These are phyloP conservation scores for Cherax quadricarinatus DNA, from an alignment of 1,140 invertebrate species.

Conservation along the genomic window DNA sequence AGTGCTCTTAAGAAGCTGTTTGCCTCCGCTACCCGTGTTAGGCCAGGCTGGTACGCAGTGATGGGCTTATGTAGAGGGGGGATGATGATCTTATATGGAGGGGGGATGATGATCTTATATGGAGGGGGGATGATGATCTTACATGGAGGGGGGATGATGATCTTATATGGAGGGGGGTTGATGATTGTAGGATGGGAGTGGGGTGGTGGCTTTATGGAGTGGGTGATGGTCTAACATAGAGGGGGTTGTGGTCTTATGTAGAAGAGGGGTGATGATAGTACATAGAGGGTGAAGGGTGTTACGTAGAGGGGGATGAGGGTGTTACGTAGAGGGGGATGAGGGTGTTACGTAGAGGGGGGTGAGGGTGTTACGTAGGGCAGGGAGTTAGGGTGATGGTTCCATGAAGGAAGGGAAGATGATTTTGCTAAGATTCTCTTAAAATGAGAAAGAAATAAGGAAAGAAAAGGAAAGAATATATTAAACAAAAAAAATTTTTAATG, in stretches of 20 bases:
- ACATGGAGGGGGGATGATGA: no score
- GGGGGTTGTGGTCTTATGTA: not conserved
- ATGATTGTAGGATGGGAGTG: not conserved
- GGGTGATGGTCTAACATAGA: not conserved
- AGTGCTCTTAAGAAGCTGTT: slow-evolving; percentile 46
- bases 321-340: not conserved
- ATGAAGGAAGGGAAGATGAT: not conserved
- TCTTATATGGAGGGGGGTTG: no score
- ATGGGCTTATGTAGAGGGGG: not conserved
- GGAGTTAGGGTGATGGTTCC: not conserved
- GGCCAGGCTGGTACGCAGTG: not conserved
- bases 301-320: not conserved
- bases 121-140: not conserved
- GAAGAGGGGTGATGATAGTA: not conserved
- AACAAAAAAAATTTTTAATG: no score
- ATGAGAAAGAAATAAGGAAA: no score
- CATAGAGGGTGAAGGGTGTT: not conserved
- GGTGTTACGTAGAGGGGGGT: not conserved
- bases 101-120: not conserved
- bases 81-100: not conserved
- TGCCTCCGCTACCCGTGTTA: slow-evolving; percentile 3
- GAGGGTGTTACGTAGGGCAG: not conserved
- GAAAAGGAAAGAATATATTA: no score
- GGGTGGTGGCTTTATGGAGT: not conserved
- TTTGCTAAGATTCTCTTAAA: no score